Evolutionary conservation across 2,888 invertebrate genomes (phyloP).

Genomic region (Eupithecia inturbata): DNA sequence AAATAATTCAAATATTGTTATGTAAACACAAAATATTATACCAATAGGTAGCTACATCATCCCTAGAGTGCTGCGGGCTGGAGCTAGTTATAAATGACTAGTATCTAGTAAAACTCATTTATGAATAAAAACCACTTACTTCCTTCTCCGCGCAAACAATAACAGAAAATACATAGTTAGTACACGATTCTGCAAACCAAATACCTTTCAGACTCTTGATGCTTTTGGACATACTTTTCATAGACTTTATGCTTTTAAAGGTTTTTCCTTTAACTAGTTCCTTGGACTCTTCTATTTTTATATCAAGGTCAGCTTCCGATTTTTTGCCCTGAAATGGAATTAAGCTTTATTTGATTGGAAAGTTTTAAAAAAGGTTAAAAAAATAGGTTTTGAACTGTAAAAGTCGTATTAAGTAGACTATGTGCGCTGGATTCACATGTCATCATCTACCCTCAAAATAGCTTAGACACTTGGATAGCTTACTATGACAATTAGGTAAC

Average conservation of each 20-base stretch:
- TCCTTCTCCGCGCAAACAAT: constrained; percentile 22
- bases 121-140: constrained; percentile 16
- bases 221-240: constrained; percentile 50
- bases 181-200: neutral
- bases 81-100: neutral
- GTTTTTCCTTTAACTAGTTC: constrained; percentile 20
- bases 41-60: neutral
- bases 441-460: neutral
- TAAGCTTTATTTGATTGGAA: neutral
- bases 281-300: constrained; percentile 17
- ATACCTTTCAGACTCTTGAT: constrained; percentile 52
- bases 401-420: neutral
- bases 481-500: neutral
- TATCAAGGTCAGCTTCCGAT: constrained; percentile 29
- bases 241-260: constrained; percentile 53
- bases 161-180: constrained; percentile 13
- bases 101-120: neutral
- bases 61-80: neutral
- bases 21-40: neutral
- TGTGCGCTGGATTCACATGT: neutral
- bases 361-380: too few species aligned
- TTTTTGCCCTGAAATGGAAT: constrained; percentile 24
- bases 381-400: neutral
- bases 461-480: neutral
- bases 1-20: too few species aligned